Evolutionary conservation across 2,888 invertebrate genomes (phyloP).

Genomic region (Halocaridina rubra): DNA sequence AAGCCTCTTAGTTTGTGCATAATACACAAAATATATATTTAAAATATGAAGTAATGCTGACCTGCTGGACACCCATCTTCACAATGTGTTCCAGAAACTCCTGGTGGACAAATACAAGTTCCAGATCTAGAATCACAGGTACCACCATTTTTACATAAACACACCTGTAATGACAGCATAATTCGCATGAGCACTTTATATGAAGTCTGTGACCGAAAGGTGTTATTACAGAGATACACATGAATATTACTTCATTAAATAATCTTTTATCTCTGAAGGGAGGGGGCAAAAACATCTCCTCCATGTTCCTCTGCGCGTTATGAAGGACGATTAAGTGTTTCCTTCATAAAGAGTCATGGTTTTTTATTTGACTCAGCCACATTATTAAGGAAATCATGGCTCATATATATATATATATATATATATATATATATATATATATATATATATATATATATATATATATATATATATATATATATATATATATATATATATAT

Average conservation of each 20-base stretch:
- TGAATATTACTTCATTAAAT: not conserved
- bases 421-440: not conserved
- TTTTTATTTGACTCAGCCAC: no score
- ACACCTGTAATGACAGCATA: conserved; percentile 4
- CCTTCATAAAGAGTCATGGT: not conserved
- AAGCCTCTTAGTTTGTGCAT: not conserved
- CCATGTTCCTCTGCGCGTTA: no score
- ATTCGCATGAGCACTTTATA: not conserved
- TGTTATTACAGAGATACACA: not conserved
- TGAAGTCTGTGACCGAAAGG: not conserved
- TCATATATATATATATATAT: not conserved
- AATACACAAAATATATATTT: not conserved
- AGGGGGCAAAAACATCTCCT: not conserved
- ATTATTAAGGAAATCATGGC: no score
- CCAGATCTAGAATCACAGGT: conserved; percentile 42
- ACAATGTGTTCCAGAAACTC: conserved; percentile 42
- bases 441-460: no score
- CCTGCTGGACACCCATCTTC: conserved; percentile 53
- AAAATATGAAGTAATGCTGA: not conserved
- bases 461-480: no score
- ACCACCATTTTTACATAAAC: conserved; percentile 51
- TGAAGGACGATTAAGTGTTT: not conserved
- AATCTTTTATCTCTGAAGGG: not conserved
- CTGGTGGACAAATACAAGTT: conserved; percentile 47
- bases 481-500: no score